These are phyloP conservation scores for Palythoa grandis DNA, from an alignment of 92 coral and sea anemone genomes.

Conservation along the genomic window DNA sequence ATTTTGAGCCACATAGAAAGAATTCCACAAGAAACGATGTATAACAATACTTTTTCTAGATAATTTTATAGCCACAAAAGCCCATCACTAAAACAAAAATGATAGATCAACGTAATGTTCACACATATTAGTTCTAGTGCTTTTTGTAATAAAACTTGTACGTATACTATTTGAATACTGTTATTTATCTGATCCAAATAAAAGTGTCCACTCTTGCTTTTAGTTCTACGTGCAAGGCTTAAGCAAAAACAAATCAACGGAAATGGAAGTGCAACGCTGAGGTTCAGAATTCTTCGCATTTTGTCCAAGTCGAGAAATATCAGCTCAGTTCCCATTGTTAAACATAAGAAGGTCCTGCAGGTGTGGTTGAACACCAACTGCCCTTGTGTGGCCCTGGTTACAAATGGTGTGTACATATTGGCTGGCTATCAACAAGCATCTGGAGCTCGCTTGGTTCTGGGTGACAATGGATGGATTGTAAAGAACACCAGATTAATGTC, in stretches of 20 bases:
- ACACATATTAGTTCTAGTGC: background rate
- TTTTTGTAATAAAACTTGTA: background rate
- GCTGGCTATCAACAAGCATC: constrained; percentile 5
- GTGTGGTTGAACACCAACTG: constrained; percentile 6
- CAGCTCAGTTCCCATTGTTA: background rate
- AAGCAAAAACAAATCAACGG: background rate
- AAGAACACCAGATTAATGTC: background rate
- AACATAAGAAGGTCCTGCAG: background rate
- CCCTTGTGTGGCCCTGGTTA: background rate
- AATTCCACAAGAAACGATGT: too few species aligned
- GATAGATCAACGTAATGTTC: background rate
- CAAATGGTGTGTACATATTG: background rate
- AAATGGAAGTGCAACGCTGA: background rate
- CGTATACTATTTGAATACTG: background rate
- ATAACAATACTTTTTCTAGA: too few species aligned
- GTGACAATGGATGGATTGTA: constrained; percentile 28
- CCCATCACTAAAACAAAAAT: too few species aligned
- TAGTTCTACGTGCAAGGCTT: constrained; percentile 23
- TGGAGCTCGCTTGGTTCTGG: background rate
- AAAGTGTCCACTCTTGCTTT: background rate
- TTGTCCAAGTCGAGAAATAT: background rate
- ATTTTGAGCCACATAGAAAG: too few species aligned
- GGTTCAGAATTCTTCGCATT: constrained; percentile 6
- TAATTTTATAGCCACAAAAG: too few species aligned
- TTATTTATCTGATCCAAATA: background rate